A percentile compares a stretch with the other conserved stretches of the same genome.
Conservation (phyloP, 2,888 invertebrate genomes). For the Saturnia japonica region DNA sequence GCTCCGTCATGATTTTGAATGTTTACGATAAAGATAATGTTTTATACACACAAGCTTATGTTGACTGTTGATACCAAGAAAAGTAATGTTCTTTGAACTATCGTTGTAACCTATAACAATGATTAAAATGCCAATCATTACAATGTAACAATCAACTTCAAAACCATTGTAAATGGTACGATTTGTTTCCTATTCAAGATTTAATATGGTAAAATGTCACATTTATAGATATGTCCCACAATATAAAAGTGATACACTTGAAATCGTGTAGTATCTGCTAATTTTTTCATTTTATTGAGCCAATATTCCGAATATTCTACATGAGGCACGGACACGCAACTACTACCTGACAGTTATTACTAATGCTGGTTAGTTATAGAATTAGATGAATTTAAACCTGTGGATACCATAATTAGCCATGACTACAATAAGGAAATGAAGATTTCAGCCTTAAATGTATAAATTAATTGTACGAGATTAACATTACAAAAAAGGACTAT, state of each 20-base stretch:
- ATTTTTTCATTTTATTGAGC: not conserved
- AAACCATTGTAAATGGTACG: not conserved
- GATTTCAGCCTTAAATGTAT: constrained; percentile 5
- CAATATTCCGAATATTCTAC: not conserved
- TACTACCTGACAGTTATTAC: not conserved
- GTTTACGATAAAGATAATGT: not conserved
- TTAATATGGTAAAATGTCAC: not conserved
- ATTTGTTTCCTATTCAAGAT: not conserved
- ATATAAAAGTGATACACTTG: too few relatives aligned
- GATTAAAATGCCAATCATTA: not conserved
- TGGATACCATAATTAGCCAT: not conserved
- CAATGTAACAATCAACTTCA: not conserved
- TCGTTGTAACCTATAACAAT: not conserved
- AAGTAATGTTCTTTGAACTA: not conserved
- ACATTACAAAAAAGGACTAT: constrained; percentile 17
- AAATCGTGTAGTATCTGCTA: too few relatives aligned
- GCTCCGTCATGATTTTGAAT: not conserved
- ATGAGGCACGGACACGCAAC: not conserved
- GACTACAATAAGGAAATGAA: not conserved
- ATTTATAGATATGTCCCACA: too few relatives aligned
- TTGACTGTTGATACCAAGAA: not conserved
- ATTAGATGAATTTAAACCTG: not conserved
- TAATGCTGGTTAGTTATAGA: not conserved
- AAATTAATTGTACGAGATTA: constrained; percentile 13
- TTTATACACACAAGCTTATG: not conserved